These are phyloP conservation scores for Crax fasciolata DNA, from an alignment of 2,797 vertebrate genomes.

Conservation along the genomic window DNA sequence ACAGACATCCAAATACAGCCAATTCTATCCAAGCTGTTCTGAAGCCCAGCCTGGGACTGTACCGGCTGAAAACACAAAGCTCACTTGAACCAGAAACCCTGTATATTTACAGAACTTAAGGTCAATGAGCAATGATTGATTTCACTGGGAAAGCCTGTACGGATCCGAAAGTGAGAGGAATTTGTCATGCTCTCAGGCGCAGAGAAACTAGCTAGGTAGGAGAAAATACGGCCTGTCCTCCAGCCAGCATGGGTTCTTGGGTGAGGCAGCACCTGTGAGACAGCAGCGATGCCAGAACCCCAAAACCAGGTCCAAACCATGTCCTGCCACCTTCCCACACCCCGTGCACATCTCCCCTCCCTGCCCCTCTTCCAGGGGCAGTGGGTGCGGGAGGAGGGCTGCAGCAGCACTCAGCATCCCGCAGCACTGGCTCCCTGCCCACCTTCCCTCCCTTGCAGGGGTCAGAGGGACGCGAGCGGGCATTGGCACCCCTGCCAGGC, in stretches of 20 bases:
- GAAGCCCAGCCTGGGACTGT: background rate
- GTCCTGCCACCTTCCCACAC: background rate
- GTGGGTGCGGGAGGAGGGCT: background rate
- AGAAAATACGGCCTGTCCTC: background rate
- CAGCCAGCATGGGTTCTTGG: background rate
- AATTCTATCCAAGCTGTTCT: background rate
- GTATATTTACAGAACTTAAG: background rate
- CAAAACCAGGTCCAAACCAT: background rate
- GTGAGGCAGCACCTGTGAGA: background rate
- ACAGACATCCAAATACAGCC: background rate
- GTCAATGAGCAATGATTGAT: background rate
- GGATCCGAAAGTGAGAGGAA: background rate
- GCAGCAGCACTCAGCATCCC: background rate
- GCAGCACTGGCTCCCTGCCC: background rate
- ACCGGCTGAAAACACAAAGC: fast-evolving
- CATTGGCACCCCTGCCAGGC: fast-evolving
- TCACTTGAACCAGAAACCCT: background rate
- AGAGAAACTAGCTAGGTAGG: fast-evolving
- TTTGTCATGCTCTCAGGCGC: background rate
- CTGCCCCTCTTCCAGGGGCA: background rate
- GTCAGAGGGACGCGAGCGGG: fast-evolving
- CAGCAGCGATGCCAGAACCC: background rate
- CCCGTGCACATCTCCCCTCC: background rate
- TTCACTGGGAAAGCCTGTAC: background rate
- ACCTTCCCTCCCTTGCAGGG: fast-evolving